Base-by-base conservation (phyloP, 2,797 vertebrate genomes). In the Acipenser transmontanus region DNA sequence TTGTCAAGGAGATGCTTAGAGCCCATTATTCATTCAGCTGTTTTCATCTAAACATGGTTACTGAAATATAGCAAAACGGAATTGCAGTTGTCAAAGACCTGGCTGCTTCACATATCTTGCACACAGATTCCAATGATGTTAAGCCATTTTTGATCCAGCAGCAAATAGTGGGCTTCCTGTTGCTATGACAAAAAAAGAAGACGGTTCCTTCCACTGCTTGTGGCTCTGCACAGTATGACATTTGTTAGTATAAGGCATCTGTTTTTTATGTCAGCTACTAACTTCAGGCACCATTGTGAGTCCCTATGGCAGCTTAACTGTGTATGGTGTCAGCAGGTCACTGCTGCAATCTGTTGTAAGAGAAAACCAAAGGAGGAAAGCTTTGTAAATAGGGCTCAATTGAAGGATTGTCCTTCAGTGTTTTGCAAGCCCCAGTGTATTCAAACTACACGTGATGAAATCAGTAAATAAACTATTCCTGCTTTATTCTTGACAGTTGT, bases 181-280 rank as follows among this genome's bases (percentile, higher is more conserved):
- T 83, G 78, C 83, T 74, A 73, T 69, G 71, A 74, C 69, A 67
- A 64, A n/a, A 67, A 81, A 77, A 76, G 76, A 65, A 75, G 75
- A 80, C 71, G 72, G 60, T 54, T 79, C 70, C 77, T 86, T 81
- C 77, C 78, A 77, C 72, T 80, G 74, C 70, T 82, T 73, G 77
- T 81, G 73, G 70, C 79, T 67, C 77, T 77, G 70, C 74, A 81
- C 70, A 59, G 64, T 77, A 76, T 77, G 78, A 78, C 80, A 82
- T 91, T 91, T 93, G 87, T 89, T 89, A 92, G 86, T 82, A 79
- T 86, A 85, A 87, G 80, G 85, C 85, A 87, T 90, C 85, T 87
- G 81, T 85, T 91, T 75, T 86, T 86, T 88, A 77, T 92, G 84
- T 86, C 86, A 88, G 67, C 77, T 77, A 78, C 82, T 74, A 83